phyloP scores from a whole-genome alignment of 2,113 vertebrate genomes.

The Lucifuga dentata region DNA sequence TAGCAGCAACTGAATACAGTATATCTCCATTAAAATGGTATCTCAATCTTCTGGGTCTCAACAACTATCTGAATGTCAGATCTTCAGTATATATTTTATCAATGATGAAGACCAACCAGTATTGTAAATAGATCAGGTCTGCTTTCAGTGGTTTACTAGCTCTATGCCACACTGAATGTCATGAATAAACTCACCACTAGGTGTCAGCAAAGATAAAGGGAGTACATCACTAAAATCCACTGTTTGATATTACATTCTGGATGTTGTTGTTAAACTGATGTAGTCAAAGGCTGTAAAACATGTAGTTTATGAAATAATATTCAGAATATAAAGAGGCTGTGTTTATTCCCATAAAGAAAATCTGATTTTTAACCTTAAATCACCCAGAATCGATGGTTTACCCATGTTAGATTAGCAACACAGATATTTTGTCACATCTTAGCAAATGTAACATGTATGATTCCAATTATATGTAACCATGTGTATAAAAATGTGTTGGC shows the following conservation, averaged over 20 bases:
- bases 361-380: background rate
- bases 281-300: background rate
- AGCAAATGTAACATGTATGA: no score
- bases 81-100: no score
- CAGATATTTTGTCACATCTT: background rate
- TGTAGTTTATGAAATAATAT: background rate
- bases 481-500: no score
- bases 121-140: background rate
- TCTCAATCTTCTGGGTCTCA: background rate
- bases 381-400: background rate
- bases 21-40: background rate
- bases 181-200: conserved; percentile 53
- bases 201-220: conserved; percentile 63
- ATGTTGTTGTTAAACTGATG: background rate
- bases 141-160: no score
- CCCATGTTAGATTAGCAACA: background rate
- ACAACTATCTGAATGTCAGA: background rate
- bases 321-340: background rate
- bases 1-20: background rate
- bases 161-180: conserved; percentile 5
- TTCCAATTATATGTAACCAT: no score
- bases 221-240: conserved; percentile 1
- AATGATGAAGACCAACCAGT: background rate
- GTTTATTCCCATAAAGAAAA: background rate
- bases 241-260: no score